Evolutionary conservation across 2,797 vertebrate genomes (phyloP).

Genomic region (Protosalanx chinensis): DNA sequence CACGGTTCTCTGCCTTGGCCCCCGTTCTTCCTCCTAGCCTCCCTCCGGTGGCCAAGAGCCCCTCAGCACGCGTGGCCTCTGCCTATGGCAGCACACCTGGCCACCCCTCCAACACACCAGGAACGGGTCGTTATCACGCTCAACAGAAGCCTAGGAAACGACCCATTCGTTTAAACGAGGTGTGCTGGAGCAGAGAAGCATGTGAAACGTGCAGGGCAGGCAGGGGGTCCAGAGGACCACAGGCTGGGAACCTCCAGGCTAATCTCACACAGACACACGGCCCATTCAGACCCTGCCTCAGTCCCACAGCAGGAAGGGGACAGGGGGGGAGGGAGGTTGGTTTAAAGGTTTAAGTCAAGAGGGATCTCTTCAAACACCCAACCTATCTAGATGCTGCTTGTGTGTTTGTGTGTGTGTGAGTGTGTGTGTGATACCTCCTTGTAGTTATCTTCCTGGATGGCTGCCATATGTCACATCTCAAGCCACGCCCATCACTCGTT

Average conservation of each 20-base stretch:
- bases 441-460: conserved; percentile 2
- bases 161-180: too few species aligned
- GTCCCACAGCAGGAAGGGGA: not conserved
- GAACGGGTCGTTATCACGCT: too few species aligned
- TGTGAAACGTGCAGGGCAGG: too few species aligned
- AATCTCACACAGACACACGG: conserved; percentile 30
- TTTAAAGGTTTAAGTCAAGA: conserved; percentile 30
- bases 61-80: too few species aligned
- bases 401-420: not conserved
- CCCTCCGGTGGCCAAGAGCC: not conserved
- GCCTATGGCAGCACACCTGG: too few species aligned
- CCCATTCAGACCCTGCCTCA: conserved; percentile 4
- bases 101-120: too few species aligned
- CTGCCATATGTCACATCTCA: conserved; percentile 18
- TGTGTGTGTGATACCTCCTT: conserved; percentile 1
- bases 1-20: not conserved
- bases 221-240: too few species aligned
- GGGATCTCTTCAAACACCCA: not conserved
- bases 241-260: not conserved
- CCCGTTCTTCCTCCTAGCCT: not conserved
- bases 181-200: too few species aligned
- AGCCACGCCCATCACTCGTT: not conserved
- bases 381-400: conserved; percentile 9
- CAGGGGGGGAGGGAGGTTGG: not conserved
- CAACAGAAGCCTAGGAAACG: too few species aligned